Evolutionary conservation across 2,797 vertebrate species (phyloP), one percentile per base, ranked within the genome.

Genomic region (Gallinago stenura): DNA sequence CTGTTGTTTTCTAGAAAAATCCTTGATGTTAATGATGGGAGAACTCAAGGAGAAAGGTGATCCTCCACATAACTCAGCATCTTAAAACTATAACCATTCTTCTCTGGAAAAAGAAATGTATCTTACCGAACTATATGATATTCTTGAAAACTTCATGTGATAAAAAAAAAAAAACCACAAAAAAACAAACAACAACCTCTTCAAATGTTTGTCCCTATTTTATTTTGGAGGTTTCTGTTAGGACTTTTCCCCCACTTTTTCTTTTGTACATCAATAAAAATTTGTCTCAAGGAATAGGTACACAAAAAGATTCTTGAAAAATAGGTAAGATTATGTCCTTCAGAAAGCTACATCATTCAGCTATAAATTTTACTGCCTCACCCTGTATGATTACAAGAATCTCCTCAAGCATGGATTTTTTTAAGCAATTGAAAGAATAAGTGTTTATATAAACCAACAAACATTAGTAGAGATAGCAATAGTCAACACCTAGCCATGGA

Each of bases 241-340:
- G 22, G 22, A 41, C 6, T 48, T 15, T 30, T 65, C 26, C 12
- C 2, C 13, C 4, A 13, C 5, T 70, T 81, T 70, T 78, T 25
- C 19, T 61, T 70, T 73, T 66, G 21, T 5, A 3, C 25, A 76
- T 57, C 30, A 51, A 30, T 33, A 46, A 78, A 70, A 81, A 60
- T 16, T 31, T 57, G 31, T 86, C 51, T 80, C 24, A 51, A 83
- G 79, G 33, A 43, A 72, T 2, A 66, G 5, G 39, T 24, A 51
- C 20, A 46, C 10, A 85, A 69, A 20, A 76, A 46, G n/a, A 51
- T 25, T 78, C 15, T 37, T 88, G 66, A 91, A 85, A 91, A 76
- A 77, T 0, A 83, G 12, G 0, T 51, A 69, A 51, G 7, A 39
- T 72, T 43, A 30, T 0, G 0, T 56, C 17, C 53, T 83, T 93